Conservation (phyloP, 2,888 invertebrate species). For the Amblyteles armatorius region DNA sequence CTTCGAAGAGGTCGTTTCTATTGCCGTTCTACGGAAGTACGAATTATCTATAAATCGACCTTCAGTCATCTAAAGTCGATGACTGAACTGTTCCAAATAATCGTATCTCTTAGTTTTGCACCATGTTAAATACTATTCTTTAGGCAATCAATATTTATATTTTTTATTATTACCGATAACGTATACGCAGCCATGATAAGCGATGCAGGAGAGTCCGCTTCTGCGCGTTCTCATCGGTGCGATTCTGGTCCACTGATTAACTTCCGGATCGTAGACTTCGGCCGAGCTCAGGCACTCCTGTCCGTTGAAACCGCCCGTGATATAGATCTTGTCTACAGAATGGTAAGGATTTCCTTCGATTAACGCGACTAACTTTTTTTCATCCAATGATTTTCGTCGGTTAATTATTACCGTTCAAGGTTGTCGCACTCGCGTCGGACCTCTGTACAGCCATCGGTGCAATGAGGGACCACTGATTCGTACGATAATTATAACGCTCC, state of each 20-base stretch:
- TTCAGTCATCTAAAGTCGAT: background rate
- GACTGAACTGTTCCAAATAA: background rate
- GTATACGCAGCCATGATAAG: conserved; percentile 92
- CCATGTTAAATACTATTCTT: background rate
- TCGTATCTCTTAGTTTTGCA: background rate
- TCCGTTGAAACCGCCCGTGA: conserved; percentile 96
- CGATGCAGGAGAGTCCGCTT: conserved; percentile 96
- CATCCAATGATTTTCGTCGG: background rate
- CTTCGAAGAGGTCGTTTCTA: background rate
- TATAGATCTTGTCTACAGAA: conserved; percentile 89
- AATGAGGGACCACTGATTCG: conserved; percentile 95
- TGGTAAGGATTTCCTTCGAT: conserved; percentile 3
- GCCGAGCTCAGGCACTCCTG: conserved; percentile 95
- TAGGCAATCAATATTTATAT: background rate
- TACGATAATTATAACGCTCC: conserved; percentile 93
- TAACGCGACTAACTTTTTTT: background rate
- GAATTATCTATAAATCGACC: background rate
- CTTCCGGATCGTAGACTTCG: conserved; percentile 92
- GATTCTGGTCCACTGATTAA: conserved; percentile 94
- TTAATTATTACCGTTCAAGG: conserved; percentile 88
- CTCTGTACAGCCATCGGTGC: conserved; percentile 95
- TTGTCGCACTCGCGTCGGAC: conserved; percentile 96
- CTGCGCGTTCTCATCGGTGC: conserved; percentile 93
- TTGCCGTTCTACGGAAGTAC: background rate
- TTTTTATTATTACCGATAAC: conserved; percentile 84